phyloP scores from a whole-genome alignment of 2,888 invertebrate species.

The Trissolcus japonicus region DNA sequence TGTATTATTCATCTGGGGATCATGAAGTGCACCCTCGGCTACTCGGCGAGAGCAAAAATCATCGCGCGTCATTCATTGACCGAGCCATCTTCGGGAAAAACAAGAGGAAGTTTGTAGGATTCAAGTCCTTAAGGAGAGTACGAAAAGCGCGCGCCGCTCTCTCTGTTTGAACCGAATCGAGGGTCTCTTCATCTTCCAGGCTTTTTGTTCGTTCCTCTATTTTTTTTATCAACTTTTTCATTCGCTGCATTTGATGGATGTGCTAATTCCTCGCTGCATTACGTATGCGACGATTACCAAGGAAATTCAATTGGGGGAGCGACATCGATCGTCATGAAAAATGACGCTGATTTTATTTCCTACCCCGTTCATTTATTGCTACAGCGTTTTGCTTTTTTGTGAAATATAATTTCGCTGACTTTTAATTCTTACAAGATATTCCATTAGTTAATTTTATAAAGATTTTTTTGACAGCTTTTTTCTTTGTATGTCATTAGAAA shows the following conservation, averaged over 20 bases:
- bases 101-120: conserved; percentile 30
- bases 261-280: conserved; percentile 42
- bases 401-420: too few species aligned
- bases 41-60: conserved; percentile 31
- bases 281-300: conserved; percentile 51
- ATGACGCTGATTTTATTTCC: conserved; percentile 47
- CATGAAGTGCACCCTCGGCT: conserved; percentile 19
- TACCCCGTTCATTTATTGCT: conserved; percentile 6
- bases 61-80: conserved; percentile 32
- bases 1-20: conserved; percentile 22
- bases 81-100: conserved; percentile 14
- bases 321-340: conserved; percentile 51
- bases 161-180: conserved; percentile 41
- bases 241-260: conserved; percentile 37
- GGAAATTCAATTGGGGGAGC: conserved; percentile 47
- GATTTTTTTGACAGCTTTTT: not conserved
- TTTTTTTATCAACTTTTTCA: conserved; percentile 16
- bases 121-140: conserved; percentile 26
- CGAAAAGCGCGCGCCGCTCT: conserved; percentile 32
- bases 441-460: not conserved
- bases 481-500: not conserved
- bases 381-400: conserved; percentile 43
- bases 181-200: conserved; percentile 18
- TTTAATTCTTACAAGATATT: too few species aligned
- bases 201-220: conserved; percentile 8